Evolutionary conservation across 2,113 vertebrate species (phyloP), one percentile per base, ranked within the genome.

Genomic region (Machaerirhynchus nigripectus): DNA sequence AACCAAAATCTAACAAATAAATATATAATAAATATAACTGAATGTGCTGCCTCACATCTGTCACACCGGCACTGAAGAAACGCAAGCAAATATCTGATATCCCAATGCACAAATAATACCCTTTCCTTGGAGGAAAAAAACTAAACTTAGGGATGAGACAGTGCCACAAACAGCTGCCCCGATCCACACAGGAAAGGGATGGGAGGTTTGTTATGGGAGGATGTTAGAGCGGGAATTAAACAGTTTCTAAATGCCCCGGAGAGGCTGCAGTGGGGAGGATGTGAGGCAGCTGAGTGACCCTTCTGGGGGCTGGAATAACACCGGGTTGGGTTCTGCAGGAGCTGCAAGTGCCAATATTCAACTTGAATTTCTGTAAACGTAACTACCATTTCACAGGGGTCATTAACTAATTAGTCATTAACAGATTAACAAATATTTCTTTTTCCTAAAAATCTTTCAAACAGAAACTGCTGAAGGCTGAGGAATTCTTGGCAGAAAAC

Each of bases 401-500:
- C 71, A 56, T 64, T 75, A 87, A 61, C 77, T 81, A 78, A 83
- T 87, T 65, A 8, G 31, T 80, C 55, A 65, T 84, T 92, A 96
- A 52, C 16, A 11, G 75, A 75, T 95, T 95, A 95, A 89, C 31
- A 63, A 60, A 81, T 69, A 76, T 33, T 89, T 64, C 52, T n/a
- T 79, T 68, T 84, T 10, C 40, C 64, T 70, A 16, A 68, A 86
- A 47, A 30, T 14, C 50, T 40, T 90, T 64, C 83, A 69, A 94
- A 50, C 55, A 82, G 90, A 93, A 87, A 75, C 65, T 86, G 22
- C 79, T 33, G 60, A 71, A 78, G 76, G 12, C 57, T 44, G 71
- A 89, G 74, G 64, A 79, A 94, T 89, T 75, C 80, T 89, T 96
- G 89, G 78, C 84, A 96, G 94, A 70, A 56, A 82, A 33, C 57